Evolutionary conservation across 2,113 vertebrate genomes (phyloP).

Genomic region (Anhinga rufa): DNA sequence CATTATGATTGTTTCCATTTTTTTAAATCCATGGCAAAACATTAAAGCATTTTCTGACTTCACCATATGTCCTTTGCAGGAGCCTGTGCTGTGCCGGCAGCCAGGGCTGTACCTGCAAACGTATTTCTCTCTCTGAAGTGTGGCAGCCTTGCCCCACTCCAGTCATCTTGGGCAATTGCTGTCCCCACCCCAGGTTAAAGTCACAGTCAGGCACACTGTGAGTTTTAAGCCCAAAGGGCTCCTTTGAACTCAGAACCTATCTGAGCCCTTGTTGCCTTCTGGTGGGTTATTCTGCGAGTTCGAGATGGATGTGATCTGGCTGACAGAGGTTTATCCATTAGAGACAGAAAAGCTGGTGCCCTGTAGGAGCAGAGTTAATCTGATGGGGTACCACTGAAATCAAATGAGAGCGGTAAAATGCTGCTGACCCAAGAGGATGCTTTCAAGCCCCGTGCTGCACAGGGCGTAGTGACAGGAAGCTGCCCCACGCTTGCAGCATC

Average conservation of each 20-base stretch:
- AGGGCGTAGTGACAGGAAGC: neutral
- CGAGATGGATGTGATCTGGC: neutral
- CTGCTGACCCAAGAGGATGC: neutral
- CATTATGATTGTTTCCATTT: neutral
- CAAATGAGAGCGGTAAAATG: neutral
- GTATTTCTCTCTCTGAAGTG: neutral
- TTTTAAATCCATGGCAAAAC: neutral
- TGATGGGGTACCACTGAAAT: neutral
- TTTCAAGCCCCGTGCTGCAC: neutral
- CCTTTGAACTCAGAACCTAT: slow-evolving; percentile 11
- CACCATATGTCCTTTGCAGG: neutral
- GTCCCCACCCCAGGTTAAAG: neutral
- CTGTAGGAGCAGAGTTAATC: neutral
- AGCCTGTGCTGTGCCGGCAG: neutral
- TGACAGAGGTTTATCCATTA: neutral
- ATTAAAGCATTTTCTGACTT: neutral
- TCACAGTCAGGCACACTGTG: neutral
- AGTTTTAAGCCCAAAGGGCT: neutral
- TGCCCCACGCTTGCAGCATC: neutral
- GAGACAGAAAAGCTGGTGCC: slow-evolving; percentile 15
- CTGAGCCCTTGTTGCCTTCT: neutral
- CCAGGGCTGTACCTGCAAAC: neutral
- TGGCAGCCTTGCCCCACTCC: neutral
- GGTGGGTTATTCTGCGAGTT: neutral
- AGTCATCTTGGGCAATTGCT: neutral